Evolutionary conservation across 1,140 invertebrate species (phyloP).

Genomic region (Drosophila tropicalis): DNA sequence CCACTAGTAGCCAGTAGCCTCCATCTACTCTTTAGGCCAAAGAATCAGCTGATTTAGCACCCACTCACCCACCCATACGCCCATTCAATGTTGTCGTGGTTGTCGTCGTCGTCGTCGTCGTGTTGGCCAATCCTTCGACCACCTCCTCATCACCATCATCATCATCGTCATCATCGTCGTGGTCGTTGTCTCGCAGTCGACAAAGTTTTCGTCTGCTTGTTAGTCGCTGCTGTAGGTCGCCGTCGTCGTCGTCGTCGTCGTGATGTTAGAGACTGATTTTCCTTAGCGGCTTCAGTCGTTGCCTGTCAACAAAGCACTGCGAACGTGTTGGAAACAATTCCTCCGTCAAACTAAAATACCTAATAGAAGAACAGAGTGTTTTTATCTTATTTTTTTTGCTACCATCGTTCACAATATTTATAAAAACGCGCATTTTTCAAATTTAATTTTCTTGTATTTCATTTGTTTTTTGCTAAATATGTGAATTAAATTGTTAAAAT

Average conservation of each 20-base stretch:
- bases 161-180: conserved; percentile 27
- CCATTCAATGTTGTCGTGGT: conserved; percentile 32
- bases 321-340: conserved; percentile 50
- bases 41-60: conserved; percentile 53
- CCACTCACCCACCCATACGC: conserved; percentile 4
- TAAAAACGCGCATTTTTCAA: background rate
- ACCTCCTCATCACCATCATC: conserved; percentile 51
- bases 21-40: background rate
- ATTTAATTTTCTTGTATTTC: background rate
- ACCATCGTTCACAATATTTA: background rate
- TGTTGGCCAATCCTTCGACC: conserved; percentile 46
- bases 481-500: too few relatives aligned
- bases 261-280: conserved; percentile 67
- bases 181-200: conserved; percentile 18
- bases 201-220: conserved; percentile 3
- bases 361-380: background rate
- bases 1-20: background rate
- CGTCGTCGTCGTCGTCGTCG: conserved; percentile 21
- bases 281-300: conserved; percentile 76
- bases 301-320: conserved; percentile 71
- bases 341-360: conserved; percentile 19
- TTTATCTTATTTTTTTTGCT: background rate
- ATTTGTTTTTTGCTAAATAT: background rate
- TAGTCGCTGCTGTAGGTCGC: conserved; percentile 52
- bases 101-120: conserved; percentile 10